These are phyloP conservation scores for Percina caprodes DNA, from an alignment of 2,113 vertebrate species.

Conservation along the genomic window DNA sequence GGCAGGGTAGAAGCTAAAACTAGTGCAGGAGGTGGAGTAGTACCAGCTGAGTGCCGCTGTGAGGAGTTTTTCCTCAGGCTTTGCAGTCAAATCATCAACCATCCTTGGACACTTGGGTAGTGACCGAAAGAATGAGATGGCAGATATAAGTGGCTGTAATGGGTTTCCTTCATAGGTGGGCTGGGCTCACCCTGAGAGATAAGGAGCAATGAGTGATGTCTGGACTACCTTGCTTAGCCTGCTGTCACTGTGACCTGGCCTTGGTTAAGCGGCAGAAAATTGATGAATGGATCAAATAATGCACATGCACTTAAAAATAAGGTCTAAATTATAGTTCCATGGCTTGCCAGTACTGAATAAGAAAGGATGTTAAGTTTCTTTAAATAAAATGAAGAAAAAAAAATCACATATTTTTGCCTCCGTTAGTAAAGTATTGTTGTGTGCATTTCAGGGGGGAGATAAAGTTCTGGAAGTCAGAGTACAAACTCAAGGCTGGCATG, in stretches of 20 bases:
- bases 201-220: neutral
- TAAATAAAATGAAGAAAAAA: neutral
- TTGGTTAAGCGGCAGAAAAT: neutral
- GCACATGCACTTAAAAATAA: neutral
- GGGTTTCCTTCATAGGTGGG: neutral
- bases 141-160: neutral
- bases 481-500: constrained; percentile 18
- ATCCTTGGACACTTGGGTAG: neutral
- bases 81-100: neutral
- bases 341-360: neutral
- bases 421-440: neutral
- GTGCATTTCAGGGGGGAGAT: neutral
- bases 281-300: neutral
- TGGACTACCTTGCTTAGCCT: neutral
- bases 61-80: neutral
- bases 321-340: neutral
- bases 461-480: constrained; percentile 16
- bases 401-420: neutral
- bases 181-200: neutral
- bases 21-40: too few species aligned
- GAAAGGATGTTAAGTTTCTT: neutral
- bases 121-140: neutral
- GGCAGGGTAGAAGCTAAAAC: too few species aligned
- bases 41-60: neutral
- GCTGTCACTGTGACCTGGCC: neutral